Base-by-base conservation (phyloP, 2,113 vertebrate genomes). In the Propithecus coquereli region DNA sequence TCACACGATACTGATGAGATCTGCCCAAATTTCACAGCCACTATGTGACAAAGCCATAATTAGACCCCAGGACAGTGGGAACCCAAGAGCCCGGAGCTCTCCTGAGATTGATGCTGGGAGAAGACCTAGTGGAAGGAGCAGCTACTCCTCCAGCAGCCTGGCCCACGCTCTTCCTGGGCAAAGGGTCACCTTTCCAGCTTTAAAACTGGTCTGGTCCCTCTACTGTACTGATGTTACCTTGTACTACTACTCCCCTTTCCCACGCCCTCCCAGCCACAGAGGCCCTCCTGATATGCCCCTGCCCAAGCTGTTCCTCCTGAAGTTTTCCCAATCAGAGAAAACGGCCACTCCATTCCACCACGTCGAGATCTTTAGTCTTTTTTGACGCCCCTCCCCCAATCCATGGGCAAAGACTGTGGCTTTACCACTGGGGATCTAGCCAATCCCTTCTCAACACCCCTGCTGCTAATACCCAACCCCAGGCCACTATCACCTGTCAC, bases 41-140 rank as follows among this genome's bases (percentile, higher is more conserved):
- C 5, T 12, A 61, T 30, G 11, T 30, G 66, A 80, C 4, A 74
- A 90, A 87, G 50, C 27, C n/a, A 74, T 76, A 88, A 43, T 18
- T 45, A 47, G 45, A 79, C 37, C 20, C 34, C 27, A 27, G 79
- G 37, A 27, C 2, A 3, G 52, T n/a, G 14, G 2, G 77, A 37
- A 71, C 54, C 61, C 71, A 54, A 47, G 45, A 57, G 54, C 54
- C 47, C 25, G 8, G 20, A 16, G 59, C 23, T 37, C 40, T 76
- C 47, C 34, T 8, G 2, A 84, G 52, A 40, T 2, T 22, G 83
- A 73, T 63, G 52, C 59, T 52, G 81, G 40, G 18, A 11, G 25
- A 50, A 10, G 80, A 4, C 17, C 18, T 14, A 25, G 17, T 0
- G 3, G 76, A 45, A n/a, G 0, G 1, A 52, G 54, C 8, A 34